These are phyloP conservation scores for Ictidomys tridecemlineatus DNA, from an alignment of 2,113 vertebrate species.

Conservation along the genomic window DNA sequence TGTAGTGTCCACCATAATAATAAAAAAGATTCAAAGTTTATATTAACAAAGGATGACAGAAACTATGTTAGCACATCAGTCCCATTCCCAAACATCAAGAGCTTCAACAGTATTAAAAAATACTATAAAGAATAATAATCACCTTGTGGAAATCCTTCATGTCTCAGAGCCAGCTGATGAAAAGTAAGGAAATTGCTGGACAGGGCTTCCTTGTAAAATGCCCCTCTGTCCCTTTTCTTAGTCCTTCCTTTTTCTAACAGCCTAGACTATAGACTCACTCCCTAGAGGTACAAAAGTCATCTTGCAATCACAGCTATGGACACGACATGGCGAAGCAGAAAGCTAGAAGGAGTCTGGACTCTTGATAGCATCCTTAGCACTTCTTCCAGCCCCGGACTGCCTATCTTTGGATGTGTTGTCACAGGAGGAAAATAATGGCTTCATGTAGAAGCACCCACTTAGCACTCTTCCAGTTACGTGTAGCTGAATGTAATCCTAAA, in stretches of 20 bases:
- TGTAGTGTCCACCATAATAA: background rate
- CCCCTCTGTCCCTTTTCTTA: background rate
- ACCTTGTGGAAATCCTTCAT: background rate
- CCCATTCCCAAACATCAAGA: background rate
- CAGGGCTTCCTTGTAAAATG: background rate
- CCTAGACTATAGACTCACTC: background rate
- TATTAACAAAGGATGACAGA: background rate
- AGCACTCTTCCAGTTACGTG: background rate
- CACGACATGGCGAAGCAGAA: background rate
- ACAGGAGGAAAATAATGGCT: background rate
- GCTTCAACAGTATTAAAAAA: background rate
- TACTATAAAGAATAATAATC: background rate
- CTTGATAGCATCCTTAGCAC: background rate
- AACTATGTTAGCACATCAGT: too few species aligned
- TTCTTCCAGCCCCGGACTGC: background rate
- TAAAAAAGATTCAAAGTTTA: background rate
- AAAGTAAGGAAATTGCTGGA: background rate
- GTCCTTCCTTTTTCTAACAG: background rate
- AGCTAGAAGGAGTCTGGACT: background rate
- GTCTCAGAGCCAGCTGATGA: background rate
- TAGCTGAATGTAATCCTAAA: background rate
- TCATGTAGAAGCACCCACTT: background rate
- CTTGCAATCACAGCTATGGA: background rate
- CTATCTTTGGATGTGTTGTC: background rate
- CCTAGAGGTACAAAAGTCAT: background rate